phyloP scores from a whole-genome alignment of 2,888 invertebrate genomes.

The Caenorhabditis sp. region DNA sequence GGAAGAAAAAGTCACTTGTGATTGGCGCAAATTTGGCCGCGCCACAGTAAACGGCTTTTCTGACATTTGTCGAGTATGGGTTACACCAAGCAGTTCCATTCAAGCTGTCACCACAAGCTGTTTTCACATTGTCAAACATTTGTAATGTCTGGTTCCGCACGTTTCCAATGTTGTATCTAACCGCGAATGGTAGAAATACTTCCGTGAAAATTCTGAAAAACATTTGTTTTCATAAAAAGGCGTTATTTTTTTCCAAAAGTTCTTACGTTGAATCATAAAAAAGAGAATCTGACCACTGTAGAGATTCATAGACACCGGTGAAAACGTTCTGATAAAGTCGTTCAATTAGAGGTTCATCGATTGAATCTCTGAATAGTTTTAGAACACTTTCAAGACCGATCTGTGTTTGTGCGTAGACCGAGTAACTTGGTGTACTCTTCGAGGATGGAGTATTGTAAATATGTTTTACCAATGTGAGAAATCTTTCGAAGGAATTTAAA shows the following conservation, averaged over 20 bases:
- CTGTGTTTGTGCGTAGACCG: slow-evolving; percentile 25
- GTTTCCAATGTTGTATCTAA: slow-evolving; percentile 38
- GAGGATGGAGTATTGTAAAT: slow-evolving; percentile 29
- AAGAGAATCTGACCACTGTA: slow-evolving; percentile 13
- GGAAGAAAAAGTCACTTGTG: slow-evolving; percentile 34
- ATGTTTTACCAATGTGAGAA: slow-evolving; percentile 24
- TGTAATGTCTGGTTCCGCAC: slow-evolving; percentile 23
- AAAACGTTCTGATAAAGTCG: slow-evolving; percentile 33
- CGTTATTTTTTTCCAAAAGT: slow-evolving; percentile 7
- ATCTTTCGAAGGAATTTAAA: slow-evolving; percentile 26
- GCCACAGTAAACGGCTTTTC: slow-evolving; percentile 48
- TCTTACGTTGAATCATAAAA: neutral
- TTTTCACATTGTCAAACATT: slow-evolving; percentile 31
- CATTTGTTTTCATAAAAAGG: no score
- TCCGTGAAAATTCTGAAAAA: slow-evolving; percentile 36
- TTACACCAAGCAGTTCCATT: slow-evolving; percentile 50
- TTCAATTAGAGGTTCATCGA: slow-evolving; percentile 26
- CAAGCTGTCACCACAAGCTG: slow-evolving; percentile 23
- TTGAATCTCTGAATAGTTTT: slow-evolving; percentile 11
- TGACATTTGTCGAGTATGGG: slow-evolving; percentile 42
- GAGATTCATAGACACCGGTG: slow-evolving; percentile 13
- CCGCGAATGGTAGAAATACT: slow-evolving; percentile 41
- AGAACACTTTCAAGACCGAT: slow-evolving; percentile 24
- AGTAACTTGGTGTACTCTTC: slow-evolving; percentile 13
- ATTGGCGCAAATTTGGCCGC: slow-evolving; percentile 32